Evolutionary conservation across 2,888 invertebrate species (phyloP), one percentile per base, ranked within the genome.

Genomic region (Sussaba pulchella): DNA sequence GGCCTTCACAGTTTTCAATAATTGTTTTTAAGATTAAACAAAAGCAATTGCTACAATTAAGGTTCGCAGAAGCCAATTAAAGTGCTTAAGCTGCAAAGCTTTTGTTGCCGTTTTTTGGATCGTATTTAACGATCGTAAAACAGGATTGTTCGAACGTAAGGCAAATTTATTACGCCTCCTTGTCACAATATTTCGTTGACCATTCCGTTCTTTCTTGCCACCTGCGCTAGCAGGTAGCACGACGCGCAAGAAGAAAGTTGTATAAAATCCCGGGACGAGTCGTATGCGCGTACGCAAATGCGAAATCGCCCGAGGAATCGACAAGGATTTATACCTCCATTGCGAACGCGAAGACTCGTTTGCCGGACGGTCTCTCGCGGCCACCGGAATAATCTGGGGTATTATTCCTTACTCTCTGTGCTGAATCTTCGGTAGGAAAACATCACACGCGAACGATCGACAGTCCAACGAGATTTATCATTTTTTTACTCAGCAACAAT

Each of bases 281-380:
- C 10, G 54, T 47, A 52, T n/a, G n/a, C 26, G 59, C 41, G 41
- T 57, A 54, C 69, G 78, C 69, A 21, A 41, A 41, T 59, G 45
- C 39, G 54, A 76, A 76, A 76, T 76, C 71, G 61, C 52, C 14
- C 54, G 61, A 67, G 61, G 69, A 26, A 80, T 76, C 75, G 63
- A 63, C 31, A 71, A 71, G 75, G 79, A 75, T 66, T 77, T 81
- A 59, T 81, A 81, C 81, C 81, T 81, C 74, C 81, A 81, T 81
- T 52, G 73, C 19, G 31, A 50, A 4, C 26, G 45, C 78, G 63
- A 72, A 76, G 66, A 75, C 66, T 79, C 75, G 75, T 71, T 79
- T 59, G 41, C 64, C 21, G 14, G 59, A 39, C 26, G 50, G 39
- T 54, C 47, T 66, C 59, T 17, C 70, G 54, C 54, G 21, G 66